Evolutionary conservation across 1,140 invertebrate species (phyloP).

Genomic region (Drosophila parabipectinata): DNA sequence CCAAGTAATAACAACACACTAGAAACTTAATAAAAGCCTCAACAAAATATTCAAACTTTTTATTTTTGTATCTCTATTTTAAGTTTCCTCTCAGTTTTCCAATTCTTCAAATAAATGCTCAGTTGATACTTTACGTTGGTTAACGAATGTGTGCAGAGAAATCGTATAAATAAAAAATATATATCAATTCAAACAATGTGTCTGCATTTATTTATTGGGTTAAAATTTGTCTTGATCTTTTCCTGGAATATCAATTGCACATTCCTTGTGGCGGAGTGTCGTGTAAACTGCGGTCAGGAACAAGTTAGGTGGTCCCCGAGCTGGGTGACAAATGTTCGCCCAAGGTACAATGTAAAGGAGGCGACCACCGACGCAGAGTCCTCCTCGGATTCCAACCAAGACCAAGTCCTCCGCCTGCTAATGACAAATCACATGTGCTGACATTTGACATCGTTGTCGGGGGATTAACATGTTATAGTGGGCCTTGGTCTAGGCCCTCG

Average conservation of each 20-base stretch:
- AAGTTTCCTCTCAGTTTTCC: slow-evolving; percentile 14
- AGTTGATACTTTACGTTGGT: slow-evolving; percentile 25
- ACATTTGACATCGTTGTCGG: slow-evolving; percentile 73
- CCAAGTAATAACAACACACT: slow-evolving; percentile 60
- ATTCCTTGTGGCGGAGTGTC: slow-evolving; percentile 23
- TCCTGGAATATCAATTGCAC: slow-evolving; percentile 42
- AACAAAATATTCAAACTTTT: slow-evolving; percentile 48
- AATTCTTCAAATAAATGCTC: slow-evolving; percentile 24
- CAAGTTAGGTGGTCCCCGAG: slow-evolving; percentile 52
- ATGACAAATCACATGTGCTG: slow-evolving; percentile 80
- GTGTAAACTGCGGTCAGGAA: slow-evolving; percentile 19
- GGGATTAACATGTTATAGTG: slow-evolving; percentile 73
- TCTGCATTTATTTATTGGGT: neutral
- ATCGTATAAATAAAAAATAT: slow-evolving; percentile 79
- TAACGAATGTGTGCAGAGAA: slow-evolving; percentile 72
- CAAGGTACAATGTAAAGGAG: slow-evolving; percentile 50
- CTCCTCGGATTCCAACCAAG: slow-evolving; percentile 5
- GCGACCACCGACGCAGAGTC: slow-evolving; percentile 30
- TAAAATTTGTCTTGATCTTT: slow-evolving; percentile 4
- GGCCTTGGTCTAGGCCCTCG: slow-evolving; percentile 16
- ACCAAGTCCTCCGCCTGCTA: neutral
- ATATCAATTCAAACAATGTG: slow-evolving; percentile 59
- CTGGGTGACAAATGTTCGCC: slow-evolving; percentile 67
- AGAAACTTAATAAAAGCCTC: slow-evolving; percentile 63
- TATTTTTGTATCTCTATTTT: slow-evolving; percentile 5